phyloP scores from a whole-genome alignment of 2,113 vertebrate species.

The Atlantisia rogersi region DNA sequence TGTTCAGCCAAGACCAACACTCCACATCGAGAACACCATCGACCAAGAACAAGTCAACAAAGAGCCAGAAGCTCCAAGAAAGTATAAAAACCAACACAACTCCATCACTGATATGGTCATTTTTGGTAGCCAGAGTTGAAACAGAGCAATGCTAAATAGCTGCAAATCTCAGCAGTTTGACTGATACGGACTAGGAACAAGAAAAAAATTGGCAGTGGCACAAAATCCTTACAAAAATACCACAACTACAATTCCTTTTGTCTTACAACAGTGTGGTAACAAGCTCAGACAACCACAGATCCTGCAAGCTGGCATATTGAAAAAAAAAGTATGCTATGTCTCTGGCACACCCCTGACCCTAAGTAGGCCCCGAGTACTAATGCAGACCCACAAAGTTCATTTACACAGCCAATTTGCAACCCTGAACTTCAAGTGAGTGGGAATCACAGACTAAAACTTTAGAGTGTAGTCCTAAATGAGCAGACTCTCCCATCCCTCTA shows the following conservation, averaged over 20 bases:
- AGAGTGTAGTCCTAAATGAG: not conserved
- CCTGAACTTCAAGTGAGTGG: not conserved
- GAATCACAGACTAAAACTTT: not conserved
- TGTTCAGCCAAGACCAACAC: not conserved
- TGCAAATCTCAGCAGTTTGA: not conserved
- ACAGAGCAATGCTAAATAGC: not conserved
- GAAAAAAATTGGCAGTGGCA: not conserved
- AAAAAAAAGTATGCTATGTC: not conserved
- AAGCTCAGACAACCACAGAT: not conserved
- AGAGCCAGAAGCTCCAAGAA: not conserved
- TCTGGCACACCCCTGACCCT: not conserved
- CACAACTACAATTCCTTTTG: slow-evolving; percentile 24
- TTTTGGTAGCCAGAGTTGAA: not conserved
- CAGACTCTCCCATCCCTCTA: not conserved
- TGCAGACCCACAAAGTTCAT: not conserved
- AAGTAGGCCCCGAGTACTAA: not conserved
- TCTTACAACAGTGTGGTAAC: slow-evolving; percentile 5
- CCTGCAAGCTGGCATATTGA: not conserved
- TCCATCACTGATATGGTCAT: accelerated
- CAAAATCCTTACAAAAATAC: not conserved
- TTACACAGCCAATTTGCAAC: not conserved
- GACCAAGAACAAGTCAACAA: not conserved
- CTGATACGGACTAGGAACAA: not conserved
- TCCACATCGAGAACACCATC: not conserved
- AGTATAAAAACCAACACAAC: not conserved